Base-by-base conservation (phyloP, 2,797 vertebrate genomes). In the Peromyscus attwateri region DNA sequence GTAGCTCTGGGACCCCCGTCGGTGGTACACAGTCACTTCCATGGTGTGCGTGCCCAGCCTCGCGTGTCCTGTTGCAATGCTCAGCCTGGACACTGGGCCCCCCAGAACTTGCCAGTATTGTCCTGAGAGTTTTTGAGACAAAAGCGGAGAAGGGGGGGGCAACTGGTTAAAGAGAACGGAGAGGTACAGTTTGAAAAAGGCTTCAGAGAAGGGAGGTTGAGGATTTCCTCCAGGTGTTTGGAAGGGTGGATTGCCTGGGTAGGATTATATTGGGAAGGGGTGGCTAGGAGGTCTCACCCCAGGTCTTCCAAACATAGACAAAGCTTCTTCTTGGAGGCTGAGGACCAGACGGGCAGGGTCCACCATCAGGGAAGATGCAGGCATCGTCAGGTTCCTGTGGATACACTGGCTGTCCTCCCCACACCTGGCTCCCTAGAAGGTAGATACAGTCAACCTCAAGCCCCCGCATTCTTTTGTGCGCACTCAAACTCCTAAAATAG, bases 81-180 rank as follows among this genome's bases (percentile, higher is more conserved):
- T 98, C 84, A 99, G 98, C 57, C 96, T 98, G 21, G 99, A 99
- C 4, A 98, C 98, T 0, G 99, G 99, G 0, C 99, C 99, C 2
- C 99, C 99, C 92, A 99, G 99, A 96, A 99, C 99, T 98, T 99
- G 99, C 99, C 99, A 99, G 98, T 99, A 99, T 13, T 98, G 99
- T 11, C 99, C 99, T 99, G 98, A 16, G 31, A 94, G 46, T 80
- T 95, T 96, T 43, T 1, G 40, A 49, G 55, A 49, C 60, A 91
- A 89, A 93, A 49, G 75, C 34, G 91, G 27, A 49, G 3, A 1
- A 0, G 4, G 0, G 17, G 11, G 7, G 46, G 8, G 11, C 79
- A 66, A 37, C 19, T 60, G 19, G 55, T 89, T 27, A 46, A 76
- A 80, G 8, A 31, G 75, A 57, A 75, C 25, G 5, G 71, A 90